Evolutionary conservation across 30 jellyfish, hydroid and myxozoan genomes (phyloP).

Genomic region (Pelagia noctiluca): DNA sequence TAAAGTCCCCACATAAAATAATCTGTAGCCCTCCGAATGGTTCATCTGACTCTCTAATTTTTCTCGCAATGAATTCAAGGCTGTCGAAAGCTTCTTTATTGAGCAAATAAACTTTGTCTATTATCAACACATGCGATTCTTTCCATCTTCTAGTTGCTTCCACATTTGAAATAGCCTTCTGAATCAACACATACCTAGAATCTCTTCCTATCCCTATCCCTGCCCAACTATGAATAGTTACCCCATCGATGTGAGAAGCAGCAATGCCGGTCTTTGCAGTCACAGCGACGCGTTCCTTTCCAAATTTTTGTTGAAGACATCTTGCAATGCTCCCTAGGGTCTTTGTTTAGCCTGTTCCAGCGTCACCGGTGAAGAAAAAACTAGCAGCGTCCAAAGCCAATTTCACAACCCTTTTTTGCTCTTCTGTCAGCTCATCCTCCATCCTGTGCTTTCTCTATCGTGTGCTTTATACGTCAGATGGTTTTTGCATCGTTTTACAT

Average conservation of each 20-base stretch:
- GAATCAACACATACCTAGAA: background rate
- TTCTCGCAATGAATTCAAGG: slow-evolving; percentile 1
- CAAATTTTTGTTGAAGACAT: slow-evolving; percentile 1
- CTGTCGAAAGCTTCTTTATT: background rate
- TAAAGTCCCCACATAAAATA: background rate
- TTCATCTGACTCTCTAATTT: background rate
- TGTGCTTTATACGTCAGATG: background rate
- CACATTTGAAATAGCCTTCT: slow-evolving; percentile 3
- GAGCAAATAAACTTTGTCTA: background rate
- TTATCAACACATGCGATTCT: background rate
- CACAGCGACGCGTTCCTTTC: slow-evolving; percentile 3
- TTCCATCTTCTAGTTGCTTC: slow-evolving; percentile 2
- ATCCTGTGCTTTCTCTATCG: background rate
- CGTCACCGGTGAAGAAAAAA: background rate
- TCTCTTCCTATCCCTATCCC: background rate
- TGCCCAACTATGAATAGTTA: slow-evolving; percentile 3
- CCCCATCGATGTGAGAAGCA: slow-evolving; percentile 5
- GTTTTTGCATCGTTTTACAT: background rate
- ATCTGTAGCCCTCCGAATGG: background rate
- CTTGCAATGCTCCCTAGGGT: slow-evolving; percentile 2
- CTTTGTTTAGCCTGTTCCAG: background rate
- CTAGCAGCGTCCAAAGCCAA: slow-evolving; percentile 5
- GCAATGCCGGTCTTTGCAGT: background rate
- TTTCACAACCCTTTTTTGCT: background rate
- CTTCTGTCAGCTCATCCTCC: background rate